phyloP scores from a whole-genome alignment of 2,888 invertebrate genomes.

The Patella pellucida region DNA sequence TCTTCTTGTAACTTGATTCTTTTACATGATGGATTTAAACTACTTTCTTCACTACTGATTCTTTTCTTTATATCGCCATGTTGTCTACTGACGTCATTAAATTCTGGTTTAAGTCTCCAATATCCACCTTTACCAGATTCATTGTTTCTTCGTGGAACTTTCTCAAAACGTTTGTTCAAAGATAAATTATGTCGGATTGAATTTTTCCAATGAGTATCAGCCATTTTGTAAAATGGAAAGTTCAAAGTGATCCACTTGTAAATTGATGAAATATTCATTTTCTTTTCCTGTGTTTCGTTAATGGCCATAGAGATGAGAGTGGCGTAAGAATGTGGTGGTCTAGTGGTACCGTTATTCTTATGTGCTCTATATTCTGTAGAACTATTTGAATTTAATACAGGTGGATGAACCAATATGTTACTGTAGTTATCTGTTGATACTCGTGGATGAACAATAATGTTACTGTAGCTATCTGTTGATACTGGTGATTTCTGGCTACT shows the following conservation, averaged over 20 bases:
- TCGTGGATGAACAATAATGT: no score
- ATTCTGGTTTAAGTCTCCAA: slow-evolving; percentile 2
- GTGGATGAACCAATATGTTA: no score
- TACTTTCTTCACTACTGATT: no score
- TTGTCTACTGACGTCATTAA: no score
- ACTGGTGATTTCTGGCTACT: no score
- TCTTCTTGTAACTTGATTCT: no score
- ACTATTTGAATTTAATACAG: no score
- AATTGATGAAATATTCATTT: background rate
- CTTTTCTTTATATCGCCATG: no score
- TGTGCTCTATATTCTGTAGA: no score
- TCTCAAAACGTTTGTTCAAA: slow-evolving; percentile 97
- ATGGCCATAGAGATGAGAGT: background rate
- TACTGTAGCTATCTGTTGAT: no score
- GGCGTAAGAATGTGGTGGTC: background rate
- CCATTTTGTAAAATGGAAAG: background rate
- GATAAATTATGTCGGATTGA: slow-evolving; percentile 97
- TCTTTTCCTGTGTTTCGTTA: background rate
- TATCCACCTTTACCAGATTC: slow-evolving; percentile 1
- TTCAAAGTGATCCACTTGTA: background rate
- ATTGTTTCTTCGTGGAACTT: slow-evolving; percentile 75
- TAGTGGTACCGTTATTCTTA: background rate
- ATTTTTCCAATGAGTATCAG: slow-evolving; percentile 74
- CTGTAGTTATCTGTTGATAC: no score
- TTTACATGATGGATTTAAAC: no score